phyloP scores from a whole-genome alignment of 2,888 invertebrate genomes.

The Parnassius mnemosyne region DNA sequence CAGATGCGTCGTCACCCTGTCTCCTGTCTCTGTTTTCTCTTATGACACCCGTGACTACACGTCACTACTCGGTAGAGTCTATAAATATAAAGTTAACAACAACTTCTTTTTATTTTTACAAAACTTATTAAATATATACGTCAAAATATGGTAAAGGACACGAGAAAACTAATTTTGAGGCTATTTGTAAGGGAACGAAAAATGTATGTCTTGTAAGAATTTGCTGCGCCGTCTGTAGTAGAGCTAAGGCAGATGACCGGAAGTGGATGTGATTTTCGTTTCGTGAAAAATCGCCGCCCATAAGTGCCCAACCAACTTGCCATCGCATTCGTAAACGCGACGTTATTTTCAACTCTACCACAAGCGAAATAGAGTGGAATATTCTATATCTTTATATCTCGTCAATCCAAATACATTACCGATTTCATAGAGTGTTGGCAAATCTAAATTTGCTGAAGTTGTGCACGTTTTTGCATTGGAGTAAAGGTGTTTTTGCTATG shows the following conservation, averaged over 20 bases:
- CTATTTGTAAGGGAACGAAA: not conserved
- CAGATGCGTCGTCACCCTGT: no score
- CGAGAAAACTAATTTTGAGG: not conserved
- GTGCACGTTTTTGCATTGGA: not conserved
- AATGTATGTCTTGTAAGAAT: slow-evolving; percentile 1
- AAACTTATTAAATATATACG: no score
- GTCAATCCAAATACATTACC: slow-evolving; percentile 18
- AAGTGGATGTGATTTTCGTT: slow-evolving; percentile 25
- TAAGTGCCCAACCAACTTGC: slow-evolving; percentile 20
- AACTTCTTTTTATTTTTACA: no score
- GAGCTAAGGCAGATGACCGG: slow-evolving; percentile 18
- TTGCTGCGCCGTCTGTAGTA: slow-evolving; percentile 16
- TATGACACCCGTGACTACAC: no score
- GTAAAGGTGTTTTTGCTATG: slow-evolving; percentile 10
- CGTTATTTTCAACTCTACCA: not conserved
- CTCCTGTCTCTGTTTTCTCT: no score
- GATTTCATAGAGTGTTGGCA: slow-evolving; percentile 18
- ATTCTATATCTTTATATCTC: not conserved
- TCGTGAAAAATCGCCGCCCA: slow-evolving; percentile 23
- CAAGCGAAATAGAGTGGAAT: slow-evolving; percentile 1
- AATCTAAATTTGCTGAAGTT: slow-evolving; percentile 1
- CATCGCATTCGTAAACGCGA: not conserved
- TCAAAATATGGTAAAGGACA: no score
- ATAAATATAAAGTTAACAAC: no score
- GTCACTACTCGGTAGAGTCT: no score